Base-by-base conservation (phyloP, 2,888 invertebrate species). In the Sesia bembeciformis region DNA sequence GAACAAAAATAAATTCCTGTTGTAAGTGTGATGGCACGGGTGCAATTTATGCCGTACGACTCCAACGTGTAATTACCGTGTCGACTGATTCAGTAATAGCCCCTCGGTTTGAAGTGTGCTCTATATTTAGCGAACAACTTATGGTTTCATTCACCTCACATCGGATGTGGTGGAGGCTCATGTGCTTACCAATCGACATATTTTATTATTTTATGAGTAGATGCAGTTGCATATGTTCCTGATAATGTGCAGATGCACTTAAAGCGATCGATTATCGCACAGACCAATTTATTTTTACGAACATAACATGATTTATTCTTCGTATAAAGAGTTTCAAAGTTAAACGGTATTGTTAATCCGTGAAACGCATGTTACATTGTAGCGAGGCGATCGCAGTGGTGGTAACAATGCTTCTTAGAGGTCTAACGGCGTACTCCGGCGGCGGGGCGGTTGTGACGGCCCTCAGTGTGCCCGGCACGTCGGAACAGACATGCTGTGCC, bases 401-500 rank as follows among this genome's bases (percentile, higher is more conserved):
- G 68, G 68, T 68, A 75, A 79, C 81, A 78, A 78, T 79, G 74
- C 68, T 46, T 46, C 46, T 46, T n/a, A 23, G 46, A 46, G 46
- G 46, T 23, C 46, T 46, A 46, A 70, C 72, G 71, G 77, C 72
- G 68, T 70, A 68, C 72, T 61, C 61, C 58, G 58, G 54, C 57
- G 58, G 60, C 60, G 58, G 59, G 53, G 39, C 49, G 38, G 51
- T 40, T 8, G 52, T 43, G 4, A 23, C n/a, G 50, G 50, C 39
- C 23, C 58, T 55, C 82, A 85, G 86, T 85, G 84, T 79, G 77
- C 72, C 78, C 81, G 81, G 73, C 78, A 79, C 86, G 72, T 69
- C 72, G 76, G 78, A 77, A 68, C 75, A 76, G 86, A 75, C 76
- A 93, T 93, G 93, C 92, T 91, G 88, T 94, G 94, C 86, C 90